Percentiles rank a stretch among this genome's conserved stretches.
Evolutionary conservation across 1,140 invertebrate species (phyloP).

Genomic region (Leptinotarsa undecemlineata): DNA sequence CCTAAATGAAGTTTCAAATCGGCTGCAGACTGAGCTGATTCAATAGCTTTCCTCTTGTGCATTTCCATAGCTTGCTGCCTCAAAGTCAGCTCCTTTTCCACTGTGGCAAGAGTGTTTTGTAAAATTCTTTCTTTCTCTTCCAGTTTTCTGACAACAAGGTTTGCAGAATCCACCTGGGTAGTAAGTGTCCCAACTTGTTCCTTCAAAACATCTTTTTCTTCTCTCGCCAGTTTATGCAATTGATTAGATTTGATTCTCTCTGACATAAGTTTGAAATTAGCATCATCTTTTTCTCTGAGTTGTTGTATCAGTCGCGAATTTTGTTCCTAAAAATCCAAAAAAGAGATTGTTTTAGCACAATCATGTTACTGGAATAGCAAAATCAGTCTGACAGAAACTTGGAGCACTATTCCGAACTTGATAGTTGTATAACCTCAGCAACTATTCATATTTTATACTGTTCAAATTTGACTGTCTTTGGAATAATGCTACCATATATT

Average conservation of each 20-base stretch:
- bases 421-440: no score
- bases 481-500: no score
- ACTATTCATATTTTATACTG: no score
- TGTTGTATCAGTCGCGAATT: slow-evolving; percentile 96
- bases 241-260: slow-evolving; percentile 97
- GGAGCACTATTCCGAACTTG: no score
- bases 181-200: slow-evolving; percentile 72
- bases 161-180: slow-evolving; percentile 85
- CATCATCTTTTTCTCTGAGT: slow-evolving; percentile 96
- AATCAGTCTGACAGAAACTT: no score
- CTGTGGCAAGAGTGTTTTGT: slow-evolving; percentile 88
- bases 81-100: slow-evolving; percentile 91
- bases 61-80: slow-evolving; percentile 95
- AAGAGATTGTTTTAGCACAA: no score
- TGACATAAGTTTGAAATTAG: slow-evolving; percentile 99
- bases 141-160: slow-evolving; percentile 89
- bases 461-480: no score
- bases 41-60: slow-evolving; percentile 96
- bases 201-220: slow-evolving; percentile 89
- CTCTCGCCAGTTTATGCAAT: slow-evolving; percentile 88
- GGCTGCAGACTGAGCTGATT: slow-evolving; percentile 92
- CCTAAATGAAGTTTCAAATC: slow-evolving; percentile 97
- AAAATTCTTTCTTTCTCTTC: slow-evolving; percentile 97
- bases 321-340: slow-evolving; percentile 68
- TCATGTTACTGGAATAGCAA: no score